These are phyloP conservation scores for Amorpha juglandis DNA, from an alignment of 2,888 invertebrate genomes.

Conservation along the genomic window DNA sequence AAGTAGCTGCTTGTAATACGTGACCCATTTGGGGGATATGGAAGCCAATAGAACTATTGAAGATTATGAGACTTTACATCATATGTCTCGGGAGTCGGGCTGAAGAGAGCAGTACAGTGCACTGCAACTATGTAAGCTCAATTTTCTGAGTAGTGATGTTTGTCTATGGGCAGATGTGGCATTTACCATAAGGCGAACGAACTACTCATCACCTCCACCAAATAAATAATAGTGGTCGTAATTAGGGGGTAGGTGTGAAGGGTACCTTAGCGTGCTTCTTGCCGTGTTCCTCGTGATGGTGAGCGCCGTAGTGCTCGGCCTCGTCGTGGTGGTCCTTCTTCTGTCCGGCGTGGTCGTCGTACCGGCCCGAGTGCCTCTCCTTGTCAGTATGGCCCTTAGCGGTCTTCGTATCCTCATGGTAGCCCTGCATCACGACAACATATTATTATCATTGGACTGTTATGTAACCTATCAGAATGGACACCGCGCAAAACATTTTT, in stretches of 20 bases:
- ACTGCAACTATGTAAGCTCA: no score
- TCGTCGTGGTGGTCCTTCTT: conserved; percentile 86
- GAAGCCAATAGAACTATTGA: no score
- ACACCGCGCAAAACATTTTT: no score
- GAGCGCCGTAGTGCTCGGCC: conserved; percentile 86
- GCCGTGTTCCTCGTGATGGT: conserved; percentile 87
- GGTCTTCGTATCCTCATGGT: conserved; percentile 86
- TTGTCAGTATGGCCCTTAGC: conserved; percentile 88
- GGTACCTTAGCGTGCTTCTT: conserved; percentile 84
- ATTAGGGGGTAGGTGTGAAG: background rate
- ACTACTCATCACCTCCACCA: no score
- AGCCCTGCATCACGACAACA: conserved; percentile 57
- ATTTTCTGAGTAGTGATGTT: background rate
- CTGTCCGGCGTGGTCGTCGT: conserved; percentile 86
- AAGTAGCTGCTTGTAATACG: no score
- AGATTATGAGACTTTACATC: no score
- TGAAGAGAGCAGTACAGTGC: no score
- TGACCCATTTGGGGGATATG: no score
- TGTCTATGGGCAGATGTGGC: background rate
- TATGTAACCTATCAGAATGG: no score
- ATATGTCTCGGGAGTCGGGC: no score
- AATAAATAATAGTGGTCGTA: background rate
- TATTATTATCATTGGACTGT: background rate
- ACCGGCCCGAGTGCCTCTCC: conserved; percentile 86
- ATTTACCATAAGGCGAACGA: no score